Base-by-base conservation (phyloP, 1,140 invertebrate species). In the Potamilus streckersoni region DNA sequence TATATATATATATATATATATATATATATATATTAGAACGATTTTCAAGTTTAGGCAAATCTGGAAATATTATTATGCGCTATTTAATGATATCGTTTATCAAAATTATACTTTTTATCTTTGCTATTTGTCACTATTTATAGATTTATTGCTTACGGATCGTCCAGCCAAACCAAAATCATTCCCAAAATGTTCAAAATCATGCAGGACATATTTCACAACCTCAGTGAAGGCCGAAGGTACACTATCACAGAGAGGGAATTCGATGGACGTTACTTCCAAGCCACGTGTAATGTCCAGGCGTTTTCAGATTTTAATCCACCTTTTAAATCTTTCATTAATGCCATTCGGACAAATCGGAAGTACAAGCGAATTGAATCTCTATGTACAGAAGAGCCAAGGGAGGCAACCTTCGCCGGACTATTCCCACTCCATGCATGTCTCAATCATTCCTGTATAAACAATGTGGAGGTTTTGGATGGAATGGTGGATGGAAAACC, bases 381-480 rank as follows among this genome's bases (percentile, higher is more conserved):
- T 62, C 68, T 66, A 16, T 49, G 78, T 49, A 64, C 65, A 19
- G 68, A 72, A 19, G 72, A 78, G 15, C 70, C 70, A 15, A 79
- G 81, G 19, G 83, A 83, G 64, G 82, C 80, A 8, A 80, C 80
- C 60, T 84, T 85, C 72, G 82, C 83, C 15, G 85, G 85, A 12
- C 72, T 86, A 59, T 86, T 86, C 71, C 76, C 84, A 11, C 60
- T 86, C 12, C 82, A 84, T 55, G 81, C 83, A 16, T 84, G 81
- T 63, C 67, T 86, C 31, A 85, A 85, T 68, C 85, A 86, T 69
- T 84, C 81, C 19, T 86, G 85, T 73, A 78, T 74, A 20, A 84
- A 84, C 69, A 85, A 81, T 62, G 83, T 79, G 16, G 27, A 77
- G 75, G 75, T 77, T 62, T 20, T 70, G 14, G 68, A 73, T 67